Percentiles rank a stretch among this genome's conserved stretches.
These are phyloP conservation scores for Leptarthrus brevirostris DNA, from an alignment of 2,888 invertebrate genomes.

Conservation along the genomic window DNA sequence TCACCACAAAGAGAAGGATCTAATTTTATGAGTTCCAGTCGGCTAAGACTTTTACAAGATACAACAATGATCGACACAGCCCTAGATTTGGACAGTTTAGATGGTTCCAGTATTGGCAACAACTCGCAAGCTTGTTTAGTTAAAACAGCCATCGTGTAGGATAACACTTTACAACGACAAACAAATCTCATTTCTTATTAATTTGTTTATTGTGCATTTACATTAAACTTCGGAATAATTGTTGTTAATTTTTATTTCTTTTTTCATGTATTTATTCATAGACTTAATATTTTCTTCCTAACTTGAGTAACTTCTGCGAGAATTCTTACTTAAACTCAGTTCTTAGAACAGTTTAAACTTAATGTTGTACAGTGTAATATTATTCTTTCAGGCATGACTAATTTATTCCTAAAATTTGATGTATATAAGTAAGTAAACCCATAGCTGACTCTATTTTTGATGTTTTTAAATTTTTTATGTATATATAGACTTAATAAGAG, in stretches of 20 bases:
- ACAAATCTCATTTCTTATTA: slow-evolving; percentile 20
- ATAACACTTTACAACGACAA: background rate
- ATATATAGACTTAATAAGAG: slow-evolving; percentile 41
- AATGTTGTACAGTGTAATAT: slow-evolving; percentile 36
- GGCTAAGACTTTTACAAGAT: slow-evolving; percentile 82
- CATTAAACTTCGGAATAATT: slow-evolving; percentile 3
- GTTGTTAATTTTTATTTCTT: slow-evolving; percentile 27
- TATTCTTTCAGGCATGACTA: slow-evolving; percentile 27
- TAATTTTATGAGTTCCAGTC: slow-evolving; percentile 75
- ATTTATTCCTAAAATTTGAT: slow-evolving; percentile 34
- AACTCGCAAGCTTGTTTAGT: slow-evolving; percentile 76
- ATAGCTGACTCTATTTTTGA: slow-evolving; percentile 40
- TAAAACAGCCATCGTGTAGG: slow-evolving; percentile 69
- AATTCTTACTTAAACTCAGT: slow-evolving; percentile 17
- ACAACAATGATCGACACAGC: slow-evolving; percentile 93
- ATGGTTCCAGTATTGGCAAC: slow-evolving; percentile 77
- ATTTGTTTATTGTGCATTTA: slow-evolving; percentile 25
- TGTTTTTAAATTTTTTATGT: slow-evolving; percentile 41
- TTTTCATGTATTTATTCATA: slow-evolving; percentile 34
- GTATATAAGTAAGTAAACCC: slow-evolving; percentile 34
- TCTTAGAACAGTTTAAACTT: slow-evolving; percentile 13
- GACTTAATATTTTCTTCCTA: background rate
- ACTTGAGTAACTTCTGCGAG: background rate
- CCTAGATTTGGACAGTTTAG: slow-evolving; percentile 86
- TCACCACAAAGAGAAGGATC: slow-evolving; percentile 57